A percentile compares a stretch with the other conserved stretches of the same genome.
phyloP scores from a whole-genome alignment of 2,113 vertebrate species.

The Carettochelys insculpta region DNA sequence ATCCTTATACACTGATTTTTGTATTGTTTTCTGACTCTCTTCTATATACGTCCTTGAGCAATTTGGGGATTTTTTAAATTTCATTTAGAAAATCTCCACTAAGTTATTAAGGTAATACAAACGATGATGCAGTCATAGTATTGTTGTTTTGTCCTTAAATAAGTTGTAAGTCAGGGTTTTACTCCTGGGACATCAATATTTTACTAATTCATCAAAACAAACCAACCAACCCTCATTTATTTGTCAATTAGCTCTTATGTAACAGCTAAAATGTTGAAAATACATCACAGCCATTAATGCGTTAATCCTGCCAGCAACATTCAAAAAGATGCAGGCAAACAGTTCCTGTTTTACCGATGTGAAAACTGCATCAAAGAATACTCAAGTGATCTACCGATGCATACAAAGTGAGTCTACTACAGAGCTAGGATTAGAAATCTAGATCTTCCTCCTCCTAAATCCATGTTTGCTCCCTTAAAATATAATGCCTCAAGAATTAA shows the following conservation, averaged over 20 bases:
- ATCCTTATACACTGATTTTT: background rate
- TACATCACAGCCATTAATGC: background rate
- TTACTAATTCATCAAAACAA: background rate
- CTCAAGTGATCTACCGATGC: background rate
- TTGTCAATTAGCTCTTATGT: background rate
- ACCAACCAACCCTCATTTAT: no score
- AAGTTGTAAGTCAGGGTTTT: background rate
- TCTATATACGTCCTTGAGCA: no score
- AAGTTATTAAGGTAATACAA: background rate
- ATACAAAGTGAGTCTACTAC: background rate
- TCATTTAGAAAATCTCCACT: background rate
- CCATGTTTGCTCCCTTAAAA: background rate
- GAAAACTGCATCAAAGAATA: background rate
- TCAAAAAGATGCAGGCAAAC: background rate
- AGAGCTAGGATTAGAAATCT: background rate
- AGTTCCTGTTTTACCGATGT: background rate
- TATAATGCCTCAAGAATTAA: background rate
- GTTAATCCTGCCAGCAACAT: background rate
- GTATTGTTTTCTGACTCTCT: background rate
- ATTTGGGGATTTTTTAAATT: background rate
- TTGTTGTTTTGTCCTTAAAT: background rate
- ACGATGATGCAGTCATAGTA: background rate
- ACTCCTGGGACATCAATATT: background rate
- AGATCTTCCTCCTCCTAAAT: accelerated
- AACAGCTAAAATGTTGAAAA: background rate